Base-by-base conservation (phyloP, 2,888 invertebrate genomes). In the Ectemnius cavifrons region DNA sequence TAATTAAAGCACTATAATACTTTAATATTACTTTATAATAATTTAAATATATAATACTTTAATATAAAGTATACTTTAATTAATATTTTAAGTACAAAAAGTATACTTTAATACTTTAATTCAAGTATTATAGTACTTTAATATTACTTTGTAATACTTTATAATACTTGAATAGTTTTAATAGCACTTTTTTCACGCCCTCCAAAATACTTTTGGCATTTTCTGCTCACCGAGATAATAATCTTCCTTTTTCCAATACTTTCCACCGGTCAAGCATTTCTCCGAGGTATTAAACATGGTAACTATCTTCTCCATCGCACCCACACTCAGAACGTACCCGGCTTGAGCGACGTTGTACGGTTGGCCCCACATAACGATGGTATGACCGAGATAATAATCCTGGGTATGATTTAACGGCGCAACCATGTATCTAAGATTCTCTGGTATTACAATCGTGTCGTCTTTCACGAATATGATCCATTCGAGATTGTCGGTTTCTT, bases 381-480 rank as follows among this genome's bases (percentile, higher is more conserved):
- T 88, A 83, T 93, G 92, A 0, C 94, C 94, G 65, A 93, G 88
- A 89, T 94, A 94, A 89, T 92, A 90, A 2, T 89, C 88, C 20
- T 92, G 80, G 0, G 88, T 86, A 49, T 88, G 84, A 84, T 93
- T 87, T 73, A 92, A 85, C 1, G 91, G 87, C 11, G 92, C 92
- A 2, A 93, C 86, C 71, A 92, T 89, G 75, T 91, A 90, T 64
- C 93, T 88, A 63, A 93, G 87, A 89, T 94, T 94, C 85, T 94
- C 93, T 16, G 92, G 88, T 61, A 94, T 89, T 6, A 92, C 92
- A 89, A 93, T 92, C 20, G 92, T 92, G 76, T 93, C 91, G 79
- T 94, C 93, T 73, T 92, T 92, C 0, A 93, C 91, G 82, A 93
- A 91, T 63, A 94, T 87, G n/a, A 91, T 82, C 94, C 94, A 94